These are phyloP conservation scores for Phodopus roborovskii DNA, from an alignment of 2,113 vertebrate species.

Conservation along the genomic window DNA sequence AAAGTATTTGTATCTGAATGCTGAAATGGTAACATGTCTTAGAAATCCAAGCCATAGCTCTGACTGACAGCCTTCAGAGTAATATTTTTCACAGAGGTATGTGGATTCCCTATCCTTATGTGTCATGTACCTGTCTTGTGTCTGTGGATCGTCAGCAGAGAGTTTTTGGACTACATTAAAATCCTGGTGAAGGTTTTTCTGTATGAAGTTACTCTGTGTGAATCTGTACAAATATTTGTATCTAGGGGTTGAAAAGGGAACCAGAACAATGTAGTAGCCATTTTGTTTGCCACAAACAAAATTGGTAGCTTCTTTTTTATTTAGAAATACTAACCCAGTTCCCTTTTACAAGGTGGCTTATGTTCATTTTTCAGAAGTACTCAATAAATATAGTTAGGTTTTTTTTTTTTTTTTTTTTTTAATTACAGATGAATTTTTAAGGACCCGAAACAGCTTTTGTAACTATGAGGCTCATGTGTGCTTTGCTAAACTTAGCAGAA, in stretches of 20 bases:
- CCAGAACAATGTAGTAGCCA: constrained; percentile 30
- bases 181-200: neutral
- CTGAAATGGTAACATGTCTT: neutral
- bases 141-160: neutral
- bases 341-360: constrained; percentile 11
- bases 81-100: neutral
- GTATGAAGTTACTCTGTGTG: neutral
- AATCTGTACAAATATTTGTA: constrained; percentile 8
- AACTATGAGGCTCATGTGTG: constrained; percentile 41
- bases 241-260: constrained; percentile 47
- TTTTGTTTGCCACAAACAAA: constrained; percentile 54
- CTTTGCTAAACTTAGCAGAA: constrained; percentile 67
- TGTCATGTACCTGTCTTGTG: constrained; percentile 19
- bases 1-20: constrained; percentile 26
- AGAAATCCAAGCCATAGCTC: neutral
- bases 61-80: neutral
- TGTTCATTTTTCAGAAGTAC: constrained; percentile 26
- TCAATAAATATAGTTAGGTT: constrained; percentile 18
- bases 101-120: constrained; percentile 31
- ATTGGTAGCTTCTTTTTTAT: constrained; percentile 13
- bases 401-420: constrained; percentile 57
- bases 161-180: constrained; percentile 11
- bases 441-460: constrained; percentile 51
- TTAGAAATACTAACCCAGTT: neutral
- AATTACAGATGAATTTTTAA: constrained; percentile 66